Evolutionary conservation across 2,797 vertebrate species (phyloP).

Genomic region (Rhynchonycteris naso): DNA sequence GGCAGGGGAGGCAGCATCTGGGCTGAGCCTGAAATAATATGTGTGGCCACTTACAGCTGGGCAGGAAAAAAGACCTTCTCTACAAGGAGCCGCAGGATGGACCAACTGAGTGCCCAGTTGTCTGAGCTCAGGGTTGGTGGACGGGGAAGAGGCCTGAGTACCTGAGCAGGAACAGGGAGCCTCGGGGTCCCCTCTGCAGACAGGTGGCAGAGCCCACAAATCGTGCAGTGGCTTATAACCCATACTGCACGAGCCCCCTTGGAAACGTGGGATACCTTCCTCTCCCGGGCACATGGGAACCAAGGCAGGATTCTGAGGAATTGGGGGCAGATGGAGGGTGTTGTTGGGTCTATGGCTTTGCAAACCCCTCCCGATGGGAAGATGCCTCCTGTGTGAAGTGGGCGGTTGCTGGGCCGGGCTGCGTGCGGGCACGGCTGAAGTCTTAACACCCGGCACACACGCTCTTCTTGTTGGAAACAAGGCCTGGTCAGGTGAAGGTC

Average conservation of each 20-base stretch:
- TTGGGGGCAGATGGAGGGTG: accelerated
- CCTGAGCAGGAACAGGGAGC: not conserved
- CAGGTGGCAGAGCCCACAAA: not conserved
- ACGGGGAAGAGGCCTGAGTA: not conserved
- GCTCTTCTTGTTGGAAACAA: accelerated
- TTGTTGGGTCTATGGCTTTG: not conserved
- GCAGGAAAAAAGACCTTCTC: not conserved
- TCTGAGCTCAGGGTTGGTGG: not conserved
- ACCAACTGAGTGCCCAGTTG: accelerated
- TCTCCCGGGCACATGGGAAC: not conserved
- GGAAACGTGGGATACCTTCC: not conserved
- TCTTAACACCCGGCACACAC: accelerated
- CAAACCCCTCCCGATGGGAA: not conserved
- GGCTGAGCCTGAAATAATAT: not conserved
- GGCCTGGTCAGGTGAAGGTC: accelerated
- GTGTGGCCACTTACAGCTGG: not conserved
- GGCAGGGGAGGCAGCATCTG: not conserved
- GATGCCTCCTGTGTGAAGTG: accelerated
- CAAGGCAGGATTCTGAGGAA: not conserved
- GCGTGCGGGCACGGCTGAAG: accelerated
- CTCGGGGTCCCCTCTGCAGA: not conserved
- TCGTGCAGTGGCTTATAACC: accelerated
- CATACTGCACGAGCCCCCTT: not conserved
- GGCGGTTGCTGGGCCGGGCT: not conserved
- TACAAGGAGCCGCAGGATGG: no score